Evolutionary conservation across 2,113 vertebrate genomes (phyloP).

Genomic region (Labrus mixtus): DNA sequence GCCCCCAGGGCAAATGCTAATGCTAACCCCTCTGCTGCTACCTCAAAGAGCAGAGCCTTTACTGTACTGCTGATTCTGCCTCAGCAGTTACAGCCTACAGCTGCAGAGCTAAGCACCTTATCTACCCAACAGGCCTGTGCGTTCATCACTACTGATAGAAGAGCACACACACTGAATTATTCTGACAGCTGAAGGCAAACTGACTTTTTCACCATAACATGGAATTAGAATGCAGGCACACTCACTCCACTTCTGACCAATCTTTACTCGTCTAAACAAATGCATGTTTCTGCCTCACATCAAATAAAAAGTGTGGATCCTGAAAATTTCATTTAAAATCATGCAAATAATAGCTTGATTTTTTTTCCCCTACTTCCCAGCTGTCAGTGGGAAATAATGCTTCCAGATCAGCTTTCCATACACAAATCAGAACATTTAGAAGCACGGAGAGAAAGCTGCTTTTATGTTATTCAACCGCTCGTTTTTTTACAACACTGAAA

Average conservation of each 20-base stretch:
- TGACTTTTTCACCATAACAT: conserved; percentile 35
- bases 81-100: conserved; percentile 21
- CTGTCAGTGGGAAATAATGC: conserved; percentile 7
- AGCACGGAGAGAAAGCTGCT: not conserved
- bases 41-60: conserved; percentile 40
- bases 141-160: conserved; percentile 35
- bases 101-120: conserved; percentile 58
- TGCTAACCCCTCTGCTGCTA: conserved; percentile 52
- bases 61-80: conserved; percentile 32
- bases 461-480: no score
- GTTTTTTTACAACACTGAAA: conserved; percentile 10
- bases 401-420: conserved; percentile 17
- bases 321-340: conserved; percentile 3
- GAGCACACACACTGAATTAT: conserved; percentile 41
- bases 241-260: not conserved
- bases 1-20: conserved; percentile 63
- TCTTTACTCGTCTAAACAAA: conserved; percentile 28
- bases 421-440: not conserved
- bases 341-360: conserved; percentile 9
- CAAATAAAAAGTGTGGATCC: conserved; percentile 4
- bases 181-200: conserved; percentile 32
- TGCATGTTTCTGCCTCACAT: conserved; percentile 3
- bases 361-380: conserved; percentile 5
- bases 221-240: conserved; percentile 5
- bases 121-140: conserved; percentile 30